These are phyloP conservation scores for Epistrophe grossulariae DNA, from an alignment of 2,888 invertebrate genomes.

Conservation along the genomic window DNA sequence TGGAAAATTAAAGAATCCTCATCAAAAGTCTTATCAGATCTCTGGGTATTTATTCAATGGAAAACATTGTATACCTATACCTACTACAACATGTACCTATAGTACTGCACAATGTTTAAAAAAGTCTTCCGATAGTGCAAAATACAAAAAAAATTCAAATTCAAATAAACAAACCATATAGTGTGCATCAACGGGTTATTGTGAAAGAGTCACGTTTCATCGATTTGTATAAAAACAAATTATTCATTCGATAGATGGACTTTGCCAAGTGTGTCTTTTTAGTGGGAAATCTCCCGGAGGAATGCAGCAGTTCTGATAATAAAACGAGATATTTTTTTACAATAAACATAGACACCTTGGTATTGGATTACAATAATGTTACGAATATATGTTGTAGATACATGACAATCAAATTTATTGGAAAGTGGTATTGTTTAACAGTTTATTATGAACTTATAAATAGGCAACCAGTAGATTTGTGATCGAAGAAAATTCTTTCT, in stretches of 20 bases:
- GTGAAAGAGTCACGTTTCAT: constrained; percentile 67
- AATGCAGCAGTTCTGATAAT: constrained; percentile 51
- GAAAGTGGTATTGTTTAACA: not conserved
- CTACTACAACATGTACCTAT: not conserved
- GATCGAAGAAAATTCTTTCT: no score
- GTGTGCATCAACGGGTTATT: constrained; percentile 10
- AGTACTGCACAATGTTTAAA: not conserved
- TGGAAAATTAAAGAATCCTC: constrained; percentile 4
- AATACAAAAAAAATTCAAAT: constrained; percentile 43
- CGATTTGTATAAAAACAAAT: constrained; percentile 63
- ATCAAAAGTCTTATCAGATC: constrained; percentile 30
- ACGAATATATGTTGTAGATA: constrained; percentile 2
- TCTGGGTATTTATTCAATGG: not conserved
- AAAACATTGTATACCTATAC: not conserved
- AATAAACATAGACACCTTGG: constrained; percentile 20
- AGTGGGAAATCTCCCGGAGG: constrained; percentile 34
- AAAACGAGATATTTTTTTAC: constrained; percentile 38
- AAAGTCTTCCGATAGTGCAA: constrained; percentile 1
- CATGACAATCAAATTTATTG: constrained; percentile 19
- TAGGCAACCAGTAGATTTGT: no score
- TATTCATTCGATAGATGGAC: constrained; percentile 59
- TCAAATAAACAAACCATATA: constrained; percentile 20
- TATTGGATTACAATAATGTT: constrained; percentile 13
- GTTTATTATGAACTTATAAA: no score
- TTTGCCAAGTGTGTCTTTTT: constrained; percentile 40